phyloP scores from a whole-genome alignment of 2,113 vertebrate species.

The Probosciger aterrimus region DNA sequence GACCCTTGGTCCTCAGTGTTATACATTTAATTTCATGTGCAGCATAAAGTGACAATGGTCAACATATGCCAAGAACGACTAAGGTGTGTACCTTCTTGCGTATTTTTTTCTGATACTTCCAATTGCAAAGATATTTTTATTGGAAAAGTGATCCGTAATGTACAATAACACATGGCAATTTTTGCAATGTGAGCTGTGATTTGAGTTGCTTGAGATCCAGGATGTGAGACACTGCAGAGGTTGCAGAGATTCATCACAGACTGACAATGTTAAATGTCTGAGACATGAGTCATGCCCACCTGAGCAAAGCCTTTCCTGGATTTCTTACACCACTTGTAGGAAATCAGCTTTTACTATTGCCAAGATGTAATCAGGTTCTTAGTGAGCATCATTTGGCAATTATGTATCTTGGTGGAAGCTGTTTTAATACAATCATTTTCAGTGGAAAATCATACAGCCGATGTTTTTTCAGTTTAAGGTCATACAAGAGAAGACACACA shows the following conservation, averaged over 20 bases:
- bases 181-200: background rate
- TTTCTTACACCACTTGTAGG: background rate
- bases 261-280: background rate
- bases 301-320: background rate
- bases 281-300: background rate
- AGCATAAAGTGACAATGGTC: background rate
- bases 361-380: background rate
- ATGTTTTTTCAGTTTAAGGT: background rate
- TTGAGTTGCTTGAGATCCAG: background rate
- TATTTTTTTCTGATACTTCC: background rate
- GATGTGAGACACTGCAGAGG: accelerated
- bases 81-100: accelerated
- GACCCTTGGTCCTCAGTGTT: background rate
- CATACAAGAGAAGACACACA: background rate
- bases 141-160: background rate
- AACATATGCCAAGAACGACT: background rate
- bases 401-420: background rate
- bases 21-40: background rate
- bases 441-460: background rate
- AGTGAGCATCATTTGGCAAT: background rate
- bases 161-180: background rate
- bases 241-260: background rate
- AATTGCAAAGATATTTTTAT: background rate
- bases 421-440: background rate
- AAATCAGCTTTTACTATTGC: background rate